Evolutionary conservation across 2,888 invertebrate species (phyloP).

Genomic region (Hypolimnas misippus): DNA sequence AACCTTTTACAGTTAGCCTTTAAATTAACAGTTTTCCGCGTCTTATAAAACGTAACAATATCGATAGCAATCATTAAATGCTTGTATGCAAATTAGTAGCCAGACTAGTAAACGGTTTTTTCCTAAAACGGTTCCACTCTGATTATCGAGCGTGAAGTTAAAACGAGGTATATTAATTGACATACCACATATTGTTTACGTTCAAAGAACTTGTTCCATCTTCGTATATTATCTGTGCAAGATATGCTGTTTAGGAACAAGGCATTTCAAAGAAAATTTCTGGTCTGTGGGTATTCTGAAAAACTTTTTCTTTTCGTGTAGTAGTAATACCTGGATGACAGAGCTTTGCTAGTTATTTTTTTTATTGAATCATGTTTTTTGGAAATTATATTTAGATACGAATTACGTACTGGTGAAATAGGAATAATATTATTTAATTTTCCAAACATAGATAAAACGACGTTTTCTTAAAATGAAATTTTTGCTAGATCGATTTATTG

Average conservation of each 20-base stretch:
- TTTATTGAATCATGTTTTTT: too few species aligned
- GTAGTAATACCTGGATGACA: too few species aligned
- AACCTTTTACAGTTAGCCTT: conserved; percentile 5
- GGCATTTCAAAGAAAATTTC: neutral
- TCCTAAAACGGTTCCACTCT: conserved; percentile 67
- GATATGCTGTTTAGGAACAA: neutral
- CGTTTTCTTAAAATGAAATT: too few species aligned
- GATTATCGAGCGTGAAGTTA: conserved; percentile 72
- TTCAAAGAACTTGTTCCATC: neutral
- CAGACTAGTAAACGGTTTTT: conserved; percentile 64
- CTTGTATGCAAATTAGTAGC: conserved; percentile 71
- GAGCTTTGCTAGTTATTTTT: too few species aligned
- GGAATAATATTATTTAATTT: too few species aligned
- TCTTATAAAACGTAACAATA: conserved; percentile 14
- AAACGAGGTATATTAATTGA: conserved; percentile 37
- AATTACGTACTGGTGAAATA: too few species aligned
- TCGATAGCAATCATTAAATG: conserved; percentile 39
- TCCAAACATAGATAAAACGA: too few species aligned
- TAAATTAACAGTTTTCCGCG: conserved; percentile 18
- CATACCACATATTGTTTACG: conserved; percentile 28
- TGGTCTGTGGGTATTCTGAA: neutral
- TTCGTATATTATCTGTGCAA: conserved; percentile 1
- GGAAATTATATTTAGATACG: too few species aligned
- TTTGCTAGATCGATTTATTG: too few species aligned
- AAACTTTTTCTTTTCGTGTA: neutral